Percentiles rank a stretch among this genome's conserved stretches.
Conservation (phyloP, 2,888 invertebrate species). For the Andrena bucephala region DNA sequence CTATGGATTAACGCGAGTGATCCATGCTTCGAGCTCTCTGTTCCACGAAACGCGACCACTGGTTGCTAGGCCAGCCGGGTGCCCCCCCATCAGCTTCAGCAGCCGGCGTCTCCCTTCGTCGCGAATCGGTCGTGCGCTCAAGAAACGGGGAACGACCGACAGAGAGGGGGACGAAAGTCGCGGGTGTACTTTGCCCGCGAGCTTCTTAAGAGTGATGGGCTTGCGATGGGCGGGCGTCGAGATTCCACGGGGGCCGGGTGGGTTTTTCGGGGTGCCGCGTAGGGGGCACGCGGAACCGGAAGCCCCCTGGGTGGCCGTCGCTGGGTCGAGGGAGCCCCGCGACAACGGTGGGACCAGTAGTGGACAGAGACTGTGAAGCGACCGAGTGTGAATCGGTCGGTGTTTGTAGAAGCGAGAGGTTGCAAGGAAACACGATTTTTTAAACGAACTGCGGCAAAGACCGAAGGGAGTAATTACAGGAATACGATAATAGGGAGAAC, state of each 20-base stretch:
- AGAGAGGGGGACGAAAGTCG: not conserved
- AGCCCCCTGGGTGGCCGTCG: not conserved
- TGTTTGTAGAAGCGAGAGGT: slow-evolving; percentile 53
- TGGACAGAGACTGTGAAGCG: slow-evolving; percentile 54
- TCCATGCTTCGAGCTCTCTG: slow-evolving; percentile 65
- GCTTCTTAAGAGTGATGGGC: not conserved
- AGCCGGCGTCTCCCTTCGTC: not conserved
- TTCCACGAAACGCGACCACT: slow-evolving; percentile 51
- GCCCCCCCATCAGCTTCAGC: too few relatives aligned
- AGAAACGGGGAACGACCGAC: not conserved
- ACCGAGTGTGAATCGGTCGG: slow-evolving; percentile 37
- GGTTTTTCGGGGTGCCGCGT: not conserved
- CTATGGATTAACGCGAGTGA: slow-evolving; percentile 24
- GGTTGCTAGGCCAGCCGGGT: too few relatives aligned
- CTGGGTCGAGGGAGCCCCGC: not conserved
- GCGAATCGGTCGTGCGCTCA: not conserved
- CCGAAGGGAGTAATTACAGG: slow-evolving; percentile 11
- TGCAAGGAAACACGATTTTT: slow-evolving; percentile 53
- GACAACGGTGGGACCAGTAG: slow-evolving; percentile 6
- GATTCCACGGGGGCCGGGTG: too few relatives aligned
- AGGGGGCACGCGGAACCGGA: not conserved
- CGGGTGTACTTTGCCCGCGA: not conserved
- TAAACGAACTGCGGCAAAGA: slow-evolving; percentile 15
- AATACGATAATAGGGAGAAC: slow-evolving; percentile 30
- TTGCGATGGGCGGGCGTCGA: not conserved